Base-by-base conservation (phyloP, 2,113 vertebrate genomes). In the Polypterus senegalus region DNA sequence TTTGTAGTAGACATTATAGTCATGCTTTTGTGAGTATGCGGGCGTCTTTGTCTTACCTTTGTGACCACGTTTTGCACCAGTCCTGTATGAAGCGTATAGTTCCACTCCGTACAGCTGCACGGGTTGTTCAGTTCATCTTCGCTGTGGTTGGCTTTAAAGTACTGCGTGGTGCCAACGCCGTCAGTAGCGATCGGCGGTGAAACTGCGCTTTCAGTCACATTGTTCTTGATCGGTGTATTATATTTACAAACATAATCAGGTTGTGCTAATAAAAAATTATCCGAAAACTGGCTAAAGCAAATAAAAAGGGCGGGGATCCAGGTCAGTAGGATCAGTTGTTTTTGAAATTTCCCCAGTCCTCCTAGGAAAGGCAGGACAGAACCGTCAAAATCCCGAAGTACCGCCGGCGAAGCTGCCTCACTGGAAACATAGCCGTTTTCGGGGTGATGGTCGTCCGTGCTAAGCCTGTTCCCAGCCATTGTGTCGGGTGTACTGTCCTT, bases 261-360 rank as follows among this genome's bases (percentile, higher is more conserved):
- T 66, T 95, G 91, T 54, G 91, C 93, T 80, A 97, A 68, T 1
- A 97, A 87, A 70, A 98, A 97, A 71, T 90, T 92, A 83, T 98
- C 95, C 69, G 94, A 97, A 77, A 94, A 95, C 81, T 94, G 93
- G 70, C 92, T 97, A 71, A 94, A 95, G 70, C 93, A 91, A 61
- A 98, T 93, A 76, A 97, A 90, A 49, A 98, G 80, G 27, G 92
- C 93, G 3, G 95, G 95, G 47, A 98, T 81, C 92, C 95, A 98
- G 65, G 94, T 97, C 80, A 98, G 91, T 64, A 94, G 81, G 71
- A 97, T 87, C n/a, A 98, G 86, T 70, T 89, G 89, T 69, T 78
- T 86, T 81, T 97, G 92, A 67, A 89, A 90, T 10, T 79, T 84
- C 62, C 91, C 87, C 71, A 97, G 90, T 0, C 95, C 92, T 5